Percentiles rank a stretch among this genome's conserved stretches.
phyloP scores from a whole-genome alignment of 2,888 invertebrate genomes.

The Vannuccia rotundouncinata region DNA sequence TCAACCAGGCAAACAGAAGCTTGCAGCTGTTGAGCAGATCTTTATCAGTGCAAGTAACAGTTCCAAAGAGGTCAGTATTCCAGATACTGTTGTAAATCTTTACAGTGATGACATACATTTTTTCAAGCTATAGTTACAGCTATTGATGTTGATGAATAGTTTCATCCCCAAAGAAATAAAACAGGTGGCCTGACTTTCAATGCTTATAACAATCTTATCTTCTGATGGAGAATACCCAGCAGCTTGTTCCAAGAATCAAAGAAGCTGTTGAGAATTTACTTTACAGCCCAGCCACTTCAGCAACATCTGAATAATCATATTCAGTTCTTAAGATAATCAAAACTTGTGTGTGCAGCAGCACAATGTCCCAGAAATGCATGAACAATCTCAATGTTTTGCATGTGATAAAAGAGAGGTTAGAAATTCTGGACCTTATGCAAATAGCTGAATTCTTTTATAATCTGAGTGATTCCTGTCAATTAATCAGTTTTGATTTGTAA shows the following conservation, averaged over 20 bases:
- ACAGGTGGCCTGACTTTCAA: not conserved
- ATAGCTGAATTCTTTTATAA: not conserved
- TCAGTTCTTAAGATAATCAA: not conserved
- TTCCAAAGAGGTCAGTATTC: not conserved
- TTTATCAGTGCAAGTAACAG: not conserved
- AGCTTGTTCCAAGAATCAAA: not conserved
- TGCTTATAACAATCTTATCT: not conserved
- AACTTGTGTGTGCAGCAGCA: not conserved
- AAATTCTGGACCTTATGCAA: not conserved
- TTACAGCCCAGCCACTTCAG: not conserved
- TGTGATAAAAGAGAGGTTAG: not conserved
- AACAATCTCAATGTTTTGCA: not conserved
- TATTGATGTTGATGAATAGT: not conserved
- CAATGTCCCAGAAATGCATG: not conserved
- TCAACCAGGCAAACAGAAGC: not conserved
- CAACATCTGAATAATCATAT: not conserved
- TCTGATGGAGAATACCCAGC: not conserved
- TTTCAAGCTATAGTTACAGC: not conserved
- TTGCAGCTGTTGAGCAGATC: not conserved
- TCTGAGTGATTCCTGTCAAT: not conserved
- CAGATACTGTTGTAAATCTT: not conserved
- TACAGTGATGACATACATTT: not conserved
- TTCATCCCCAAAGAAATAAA: not conserved
- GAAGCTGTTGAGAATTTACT: not conserved
- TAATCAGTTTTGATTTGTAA: not conserved